phyloP scores from a whole-genome alignment of 92 coral and sea anemone species.

The Muricea muricata region DNA sequence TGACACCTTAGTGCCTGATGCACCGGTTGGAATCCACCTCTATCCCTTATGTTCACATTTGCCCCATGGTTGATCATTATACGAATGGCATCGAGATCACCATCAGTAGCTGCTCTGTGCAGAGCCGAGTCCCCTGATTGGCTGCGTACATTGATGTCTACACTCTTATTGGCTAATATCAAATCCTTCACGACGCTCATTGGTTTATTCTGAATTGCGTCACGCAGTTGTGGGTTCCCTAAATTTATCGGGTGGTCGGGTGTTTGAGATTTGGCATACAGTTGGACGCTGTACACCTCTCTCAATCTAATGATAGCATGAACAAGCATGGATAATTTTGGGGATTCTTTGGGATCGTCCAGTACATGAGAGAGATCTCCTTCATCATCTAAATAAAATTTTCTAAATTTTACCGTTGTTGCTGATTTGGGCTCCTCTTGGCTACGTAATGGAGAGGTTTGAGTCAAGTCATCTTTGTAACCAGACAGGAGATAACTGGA shows the following conservation, averaged over 20 bases:
- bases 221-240: conserved; percentile 28
- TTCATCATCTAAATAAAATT: conserved; percentile 18
- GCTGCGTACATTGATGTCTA: conserved; percentile 19
- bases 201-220: conserved; percentile 24
- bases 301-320: conserved; percentile 8
- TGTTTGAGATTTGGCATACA: neutral
- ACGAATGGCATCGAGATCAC: conserved; percentile 29
- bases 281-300: neutral
- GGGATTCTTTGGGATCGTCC: neutral
- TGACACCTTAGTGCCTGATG: conserved; percentile 21
- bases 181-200: conserved; percentile 4
- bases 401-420: neutral
- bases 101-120: conserved; percentile 28
- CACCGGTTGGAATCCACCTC: conserved; percentile 13
- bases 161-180: neutral
- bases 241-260: neutral
- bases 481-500: conserved; percentile 25
- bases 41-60: neutral
- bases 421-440: neutral
- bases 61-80: conserved; percentile 4
- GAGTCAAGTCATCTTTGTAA: neutral
- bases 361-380: conserved; percentile 12
- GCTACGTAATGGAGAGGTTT: neutral
- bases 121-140: conserved; percentile 27
- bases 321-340: conserved; percentile 25